Evolutionary conservation across 2,113 vertebrate genomes (phyloP), one percentile per base, ranked within the genome.

Genomic region (Psephotus haematonotus): DNA sequence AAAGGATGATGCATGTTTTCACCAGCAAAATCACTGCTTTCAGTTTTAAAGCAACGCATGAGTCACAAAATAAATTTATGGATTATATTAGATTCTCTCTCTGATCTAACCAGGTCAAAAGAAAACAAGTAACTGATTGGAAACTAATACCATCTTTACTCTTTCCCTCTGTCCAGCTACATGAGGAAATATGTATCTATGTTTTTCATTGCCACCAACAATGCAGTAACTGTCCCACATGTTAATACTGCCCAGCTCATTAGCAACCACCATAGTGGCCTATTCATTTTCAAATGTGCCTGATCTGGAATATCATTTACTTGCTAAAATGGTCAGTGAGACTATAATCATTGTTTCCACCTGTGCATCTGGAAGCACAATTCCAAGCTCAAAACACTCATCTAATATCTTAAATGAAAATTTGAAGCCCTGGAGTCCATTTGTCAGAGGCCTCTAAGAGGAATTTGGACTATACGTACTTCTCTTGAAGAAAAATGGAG

Each of bases 1-100:
- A 74, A 29, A 74, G 31, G 53, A 80, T 69, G 41, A 84, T 39
- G 5, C 28, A 43, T 85, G 27, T 80, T 85, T 63, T 69, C 47
- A 74, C 41, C 81, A 75, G 28, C 27, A 74, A 79, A 89, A 84
- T 55, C 91, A 92, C 60, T 37, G 67, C 53, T 80, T 85, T 62
- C 57, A 41, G 74, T 41, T 75, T 28, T 8, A 9, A 74, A 57
- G 27, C 23, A 49, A 63, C 0, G 2, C 14, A 41, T 28, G 16
- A 80, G 15, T 69, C 80, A 55, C 67, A 39, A 49, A 41, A 35
- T 8, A 37, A 62, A 72, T 46, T n/a, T 24, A 47, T 44, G 20
- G 6, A 60, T 49, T 6, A 44, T 52, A 63, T 8, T 23, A 68
- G 11, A 55, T 27, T 22, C 41, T 77, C 28, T 55, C n/a, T 50